Base-by-base conservation (phyloP, 1,140 invertebrate genomes). In the Bombus huntii region DNA sequence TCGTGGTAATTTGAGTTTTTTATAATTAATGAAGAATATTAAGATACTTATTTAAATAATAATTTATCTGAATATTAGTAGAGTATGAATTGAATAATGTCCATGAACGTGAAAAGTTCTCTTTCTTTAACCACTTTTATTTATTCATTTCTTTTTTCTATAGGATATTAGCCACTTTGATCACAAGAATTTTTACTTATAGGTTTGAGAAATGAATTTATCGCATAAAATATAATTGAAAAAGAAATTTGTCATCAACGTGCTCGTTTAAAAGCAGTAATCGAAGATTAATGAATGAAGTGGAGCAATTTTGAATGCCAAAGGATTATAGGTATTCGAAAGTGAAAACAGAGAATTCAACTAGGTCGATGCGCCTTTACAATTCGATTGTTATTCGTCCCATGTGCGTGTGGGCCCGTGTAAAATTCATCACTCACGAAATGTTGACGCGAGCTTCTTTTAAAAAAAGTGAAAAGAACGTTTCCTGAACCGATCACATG, bases 271-370 rank as follows among this genome's bases (percentile, higher is more conserved):
- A n/a, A 28, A n/a, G 12, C 25, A 65, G 25, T 57, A 13, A 34
- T 37, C 1, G 12, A 47, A 6, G 42, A 68, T 47, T 59, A 42
- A 62, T 83, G 42, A 73, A n/a, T 9, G 8, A 10, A 22, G 3
- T 59, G 39, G 31, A 34, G 22, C 42, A 75, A 76, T 73, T 62
- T 71, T 81, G 31, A 74, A 68, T 85, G 53, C 10, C 65, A 57
- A 82, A 68, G 31, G 39, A 83, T 76, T 78, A 31, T 57, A 39
- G n/a, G 4, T 28, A 28, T 57, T 70, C 62, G 82, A 87, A 87
- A 87, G 86, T 87, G 86, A 87, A 87, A 87, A 87, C 76, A 74
- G 34, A n/a, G 57, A 85, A 70, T 81, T 65, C 22, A 71, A 66
- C 65, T 76, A 57, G 86, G 78, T 87, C 86, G 83, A 81, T 85